phyloP scores from a whole-genome alignment of 2,797 vertebrate genomes.

The Taeniopygia guttata region DNA sequence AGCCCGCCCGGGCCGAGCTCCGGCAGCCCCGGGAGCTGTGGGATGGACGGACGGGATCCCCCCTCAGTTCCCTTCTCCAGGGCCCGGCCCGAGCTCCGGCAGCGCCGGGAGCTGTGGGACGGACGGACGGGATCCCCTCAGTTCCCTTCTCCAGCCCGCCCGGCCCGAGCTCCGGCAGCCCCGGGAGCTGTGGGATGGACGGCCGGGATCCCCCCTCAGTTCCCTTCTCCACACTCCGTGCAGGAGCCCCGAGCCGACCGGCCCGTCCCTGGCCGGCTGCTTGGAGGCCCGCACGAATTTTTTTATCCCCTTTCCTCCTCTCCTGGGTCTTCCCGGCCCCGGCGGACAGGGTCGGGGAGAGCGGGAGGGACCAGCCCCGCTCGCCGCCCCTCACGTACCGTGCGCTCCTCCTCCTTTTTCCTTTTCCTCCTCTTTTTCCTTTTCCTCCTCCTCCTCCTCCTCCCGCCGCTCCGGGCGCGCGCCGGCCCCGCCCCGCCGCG shows the following conservation, averaged over 20 bases:
- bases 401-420: not conserved
- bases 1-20: too few species aligned
- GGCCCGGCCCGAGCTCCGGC: not conserved
- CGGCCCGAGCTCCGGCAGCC: too few species aligned
- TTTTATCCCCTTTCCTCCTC: too few species aligned
- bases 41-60: too few species aligned
- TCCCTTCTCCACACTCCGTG: not conserved
- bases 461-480: not conserved
- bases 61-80: too few species aligned
- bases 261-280: not conserved
- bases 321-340: not conserved
- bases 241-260: not conserved
- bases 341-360: not conserved
- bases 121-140: accelerated
- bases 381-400: not conserved
- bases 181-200: too few species aligned
- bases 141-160: not conserved
- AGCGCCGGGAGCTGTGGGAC: not conserved
- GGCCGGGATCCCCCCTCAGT: accelerated
- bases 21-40: too few species aligned
- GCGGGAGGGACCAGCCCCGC: not conserved
- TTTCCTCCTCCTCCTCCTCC: not conserved
- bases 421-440: not conserved
- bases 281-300: accelerated
- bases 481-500: not conserved